These are phyloP conservation scores for Lytechinus pictus DNA, from an alignment of 35 echinoderm and acorn worm genomes.

Conservation along the genomic window DNA sequence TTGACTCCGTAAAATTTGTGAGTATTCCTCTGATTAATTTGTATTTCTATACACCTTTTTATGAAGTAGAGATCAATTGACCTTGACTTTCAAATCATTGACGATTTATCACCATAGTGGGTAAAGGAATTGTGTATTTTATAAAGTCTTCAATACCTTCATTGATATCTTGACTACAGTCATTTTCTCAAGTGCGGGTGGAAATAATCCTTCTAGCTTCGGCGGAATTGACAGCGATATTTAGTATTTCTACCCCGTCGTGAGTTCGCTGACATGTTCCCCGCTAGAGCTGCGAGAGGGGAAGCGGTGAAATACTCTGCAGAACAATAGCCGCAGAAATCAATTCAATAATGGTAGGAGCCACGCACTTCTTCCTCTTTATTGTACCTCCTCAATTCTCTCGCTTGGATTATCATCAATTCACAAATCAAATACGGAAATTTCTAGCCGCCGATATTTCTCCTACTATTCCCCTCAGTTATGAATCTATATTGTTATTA, in stretches of 20 bases:
- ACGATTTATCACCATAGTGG: neutral
- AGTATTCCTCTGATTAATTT: neutral
- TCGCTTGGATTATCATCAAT: neutral
- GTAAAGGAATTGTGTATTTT: neutral
- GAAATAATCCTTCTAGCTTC: neutral
- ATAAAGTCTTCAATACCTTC: neutral
- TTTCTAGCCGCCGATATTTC: neutral
- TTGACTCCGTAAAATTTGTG: neutral
- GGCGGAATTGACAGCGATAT: neutral
- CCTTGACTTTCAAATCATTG: neutral
- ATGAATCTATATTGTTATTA: neutral
- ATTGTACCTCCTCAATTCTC: neutral
- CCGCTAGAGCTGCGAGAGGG: neutral
- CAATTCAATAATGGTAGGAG: slow-evolving; percentile 1
- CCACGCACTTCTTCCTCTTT: neutral
- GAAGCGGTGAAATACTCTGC: neutral
- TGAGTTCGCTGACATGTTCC: slow-evolving; percentile 8
- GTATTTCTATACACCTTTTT: neutral
- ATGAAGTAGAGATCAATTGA: neutral
- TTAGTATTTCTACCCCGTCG: neutral
- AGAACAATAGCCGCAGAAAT: neutral
- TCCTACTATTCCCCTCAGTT: neutral
- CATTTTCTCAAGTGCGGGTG: neutral
- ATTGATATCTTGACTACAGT: neutral
- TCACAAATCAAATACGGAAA: slow-evolving; percentile 13